Percentiles rank a stretch among this genome's conserved stretches.
Conservation (phyloP, 2,113 vertebrate genomes). For the Xiphophorus hellerii region DNA sequence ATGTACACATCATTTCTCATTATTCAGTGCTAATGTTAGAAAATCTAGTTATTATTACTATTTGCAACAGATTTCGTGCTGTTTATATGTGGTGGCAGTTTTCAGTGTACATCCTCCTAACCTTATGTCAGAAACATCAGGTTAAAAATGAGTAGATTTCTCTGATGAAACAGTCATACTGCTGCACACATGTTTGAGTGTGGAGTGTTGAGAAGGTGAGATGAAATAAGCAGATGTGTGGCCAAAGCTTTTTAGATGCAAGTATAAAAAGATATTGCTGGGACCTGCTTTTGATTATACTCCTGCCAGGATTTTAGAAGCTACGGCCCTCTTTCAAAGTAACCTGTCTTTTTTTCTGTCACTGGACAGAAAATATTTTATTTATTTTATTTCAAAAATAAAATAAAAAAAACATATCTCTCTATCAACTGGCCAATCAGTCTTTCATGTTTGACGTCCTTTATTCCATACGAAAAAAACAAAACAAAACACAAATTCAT, state of each 20-base stretch:
- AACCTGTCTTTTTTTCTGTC: slow-evolving; percentile 22
- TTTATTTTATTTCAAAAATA: slow-evolving; percentile 45
- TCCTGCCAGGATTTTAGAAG: slow-evolving; percentile 27
- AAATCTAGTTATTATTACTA: slow-evolving; percentile 46
- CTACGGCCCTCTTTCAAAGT: slow-evolving; percentile 29
- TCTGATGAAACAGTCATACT: slow-evolving; percentile 35
- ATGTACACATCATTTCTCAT: slow-evolving; percentile 38
- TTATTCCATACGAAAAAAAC: slow-evolving; percentile 12
- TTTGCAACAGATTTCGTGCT: slow-evolving; percentile 62
- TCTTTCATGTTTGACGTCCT: slow-evolving; percentile 32
- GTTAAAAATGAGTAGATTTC: slow-evolving; percentile 24
- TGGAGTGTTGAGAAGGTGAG: slow-evolving; percentile 15
- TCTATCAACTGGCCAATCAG: slow-evolving; percentile 32
- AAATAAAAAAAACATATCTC: slow-evolving; percentile 19
- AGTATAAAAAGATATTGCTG: slow-evolving; percentile 24
- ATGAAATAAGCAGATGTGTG: slow-evolving; percentile 26
- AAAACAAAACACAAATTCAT: slow-evolving; percentile 24
- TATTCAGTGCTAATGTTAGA: slow-evolving; percentile 21
- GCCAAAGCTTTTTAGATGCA: slow-evolving; percentile 32
- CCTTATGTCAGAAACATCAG: slow-evolving; percentile 43
- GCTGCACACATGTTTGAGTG: slow-evolving; percentile 6
- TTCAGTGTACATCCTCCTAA: slow-evolving; percentile 32
- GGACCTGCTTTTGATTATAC: slow-evolving; percentile 31
- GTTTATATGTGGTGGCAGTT: slow-evolving; percentile 22
- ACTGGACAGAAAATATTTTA: slow-evolving; percentile 19